phyloP scores from a whole-genome alignment of 2,888 invertebrate genomes.

The Phengaris alcon region DNA sequence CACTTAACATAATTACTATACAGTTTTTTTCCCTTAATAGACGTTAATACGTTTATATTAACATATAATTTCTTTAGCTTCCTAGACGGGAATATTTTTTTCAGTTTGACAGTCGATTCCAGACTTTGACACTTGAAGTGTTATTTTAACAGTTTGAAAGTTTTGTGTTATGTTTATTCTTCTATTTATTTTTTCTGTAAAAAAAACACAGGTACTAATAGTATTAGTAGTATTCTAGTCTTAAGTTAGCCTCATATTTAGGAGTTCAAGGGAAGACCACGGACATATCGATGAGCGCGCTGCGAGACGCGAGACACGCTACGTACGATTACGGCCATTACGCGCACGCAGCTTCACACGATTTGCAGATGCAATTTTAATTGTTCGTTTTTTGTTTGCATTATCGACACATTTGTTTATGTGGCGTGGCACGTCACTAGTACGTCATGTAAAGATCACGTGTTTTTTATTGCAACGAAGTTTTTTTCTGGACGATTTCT shows the following conservation, averaged over 20 bases:
- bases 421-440: slow-evolving; percentile 9
- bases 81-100: background rate
- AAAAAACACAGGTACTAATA: background rate
- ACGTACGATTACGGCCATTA: slow-evolving; percentile 8
- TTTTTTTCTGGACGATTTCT: background rate
- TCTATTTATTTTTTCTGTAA: background rate
- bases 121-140: slow-evolving; percentile 2
- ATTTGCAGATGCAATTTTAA: slow-evolving; percentile 20
- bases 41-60: slow-evolving; percentile 13
- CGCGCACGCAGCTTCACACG: slow-evolving; percentile 25
- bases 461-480: background rate
- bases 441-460: background rate
- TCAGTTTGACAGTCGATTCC: background rate
- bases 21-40: slow-evolving; percentile 23
- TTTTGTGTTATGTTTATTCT: background rate
- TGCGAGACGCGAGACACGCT: slow-evolving; percentile 9
- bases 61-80: background rate
- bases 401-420: slow-evolving; percentile 18
- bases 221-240: background rate
- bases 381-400: slow-evolving; percentile 14
- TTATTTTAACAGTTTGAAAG: background rate
- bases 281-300: background rate
- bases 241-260: slow-evolving; percentile 12
- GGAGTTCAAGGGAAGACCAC: slow-evolving; percentile 19
- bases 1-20: slow-evolving; percentile 32